Base-by-base conservation (phyloP, 2,888 invertebrate species). In the Morpho achilles region DNA sequence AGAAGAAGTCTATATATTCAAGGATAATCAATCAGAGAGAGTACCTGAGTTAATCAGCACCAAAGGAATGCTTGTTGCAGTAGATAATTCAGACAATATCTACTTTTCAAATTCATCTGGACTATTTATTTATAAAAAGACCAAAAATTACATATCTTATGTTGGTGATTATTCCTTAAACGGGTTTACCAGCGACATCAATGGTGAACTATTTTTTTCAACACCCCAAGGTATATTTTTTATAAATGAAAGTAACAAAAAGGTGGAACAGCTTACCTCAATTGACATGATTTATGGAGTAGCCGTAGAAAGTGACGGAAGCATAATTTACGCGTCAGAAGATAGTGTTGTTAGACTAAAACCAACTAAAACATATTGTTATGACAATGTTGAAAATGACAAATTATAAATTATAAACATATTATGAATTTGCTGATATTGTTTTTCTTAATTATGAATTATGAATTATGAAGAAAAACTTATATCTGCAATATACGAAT, bases 131-230 rank as follows among this genome's bases (percentile, higher is more conserved):
- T 40, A 62, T 48, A 55, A 62, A 32, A 62, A 60, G 10, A 40
- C 55, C 5, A 66, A 64, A n/a, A 57, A 53, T 8, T 48, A 62
- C 39, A 58, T 62, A 0, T 47, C 58, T 4, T 51, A 49, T 8
- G 50, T 72, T 9, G 71, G 70, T 10, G 71, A 72, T 9, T 67
- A 69, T 47, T 67, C 65, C 23, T 23, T 71, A 3, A 72, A 73
- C 55, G 67, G 69, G 2, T 62, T 76, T 7, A 68, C 72, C 10
- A 53, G 59, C 53, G 74, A 75, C 49, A 57, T 59, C 1, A 63
- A 69, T 49, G 73, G 71, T 7, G 69, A 74, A 41, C n/a, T 75
- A 48, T 75, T 64, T 49, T 75, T 73, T 52, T 69, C 74, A 3
- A 70, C 74, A 2, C 67, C 69, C 1, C 57, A 66, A 42, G 69